Evolutionary conservation across 2,797 vertebrate species (phyloP), one percentile per base, ranked within the genome.

Genomic region (Halcyon badia): DNA sequence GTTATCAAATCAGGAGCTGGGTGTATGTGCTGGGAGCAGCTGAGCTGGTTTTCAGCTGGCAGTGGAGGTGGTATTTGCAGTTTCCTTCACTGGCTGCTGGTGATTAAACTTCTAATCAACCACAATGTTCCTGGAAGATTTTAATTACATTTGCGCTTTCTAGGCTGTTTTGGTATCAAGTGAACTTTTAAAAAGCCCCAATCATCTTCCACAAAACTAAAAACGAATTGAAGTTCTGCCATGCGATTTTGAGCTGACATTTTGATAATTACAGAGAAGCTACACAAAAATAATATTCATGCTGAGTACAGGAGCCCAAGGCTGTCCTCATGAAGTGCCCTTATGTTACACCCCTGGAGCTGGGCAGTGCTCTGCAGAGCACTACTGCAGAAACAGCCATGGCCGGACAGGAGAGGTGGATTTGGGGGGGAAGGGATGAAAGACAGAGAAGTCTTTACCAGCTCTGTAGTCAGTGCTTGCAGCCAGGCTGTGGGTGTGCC

Each of bases 141-240:
- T 95, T 96, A 96, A 97, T 97, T 97, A 86, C 44, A 52, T 87
- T 91, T 95, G 79, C 52, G 92, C 61, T 95, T 96, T 94, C 91
- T 83, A 69, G 68, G 65, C 79, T 86, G 58, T 87, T 96, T 97
- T 84, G 58, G n/a, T 88, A 86, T 31, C 51, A 60, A 94, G 35
- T 62, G 69, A 97, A 90, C 92, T 83, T 95, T 89, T 81, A 28
- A 90, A 92, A 92, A 93, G 58, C 70, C 46, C 28, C 69, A 37
- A 1, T 83, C 65, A 39, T 88, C 58, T 93, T 92, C 41, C 18
- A 44, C 35, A 86, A 70, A 91, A 41, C 37, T 75, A 57, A 88
- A 91, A 85, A 10, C 0, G 0, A 94, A 69, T 56, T 92, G 22
- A 60, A 87, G 94, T 88, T 88, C 52, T 70, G 46, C 46, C 65